Evolutionary conservation across 2,888 invertebrate genomes (phyloP).

Genomic region (Ernsta delagoae): DNA sequence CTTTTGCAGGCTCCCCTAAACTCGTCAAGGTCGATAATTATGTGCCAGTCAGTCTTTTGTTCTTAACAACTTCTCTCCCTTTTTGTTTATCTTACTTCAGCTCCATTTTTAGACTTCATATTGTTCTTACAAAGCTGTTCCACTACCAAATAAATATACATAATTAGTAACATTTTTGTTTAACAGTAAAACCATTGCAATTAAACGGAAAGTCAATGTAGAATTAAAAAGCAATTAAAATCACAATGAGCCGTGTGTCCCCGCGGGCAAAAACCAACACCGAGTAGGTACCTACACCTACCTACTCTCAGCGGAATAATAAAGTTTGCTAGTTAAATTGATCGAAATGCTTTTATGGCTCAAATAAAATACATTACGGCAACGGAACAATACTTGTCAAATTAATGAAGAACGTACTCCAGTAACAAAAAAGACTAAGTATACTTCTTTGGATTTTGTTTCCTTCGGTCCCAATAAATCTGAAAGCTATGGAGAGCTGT

Average conservation of each 20-base stretch:
- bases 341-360: conserved; percentile 1
- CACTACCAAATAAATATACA: conserved; percentile 27
- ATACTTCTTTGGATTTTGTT: neutral
- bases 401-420: neutral
- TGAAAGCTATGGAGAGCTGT: conserved; percentile 7
- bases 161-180: conserved; percentile 13
- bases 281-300: neutral
- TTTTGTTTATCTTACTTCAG: conserved; percentile 49
- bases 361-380: neutral
- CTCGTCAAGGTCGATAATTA: conserved; percentile 79
- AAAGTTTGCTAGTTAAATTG: conserved; percentile 31
- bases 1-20: conserved; percentile 66
- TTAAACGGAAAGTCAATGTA: conserved; percentile 26
- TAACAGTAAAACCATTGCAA: neutral
- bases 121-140: conserved; percentile 28
- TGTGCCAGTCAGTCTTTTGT: conserved; percentile 64
- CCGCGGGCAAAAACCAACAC: conserved; percentile 26
- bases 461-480: conserved; percentile 14
- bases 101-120: conserved; percentile 33
- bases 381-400: neutral
- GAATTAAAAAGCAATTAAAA: conserved; percentile 38
- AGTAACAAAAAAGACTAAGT: neutral
- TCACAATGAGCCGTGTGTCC: conserved; percentile 31
- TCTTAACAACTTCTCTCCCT: conserved; percentile 49
- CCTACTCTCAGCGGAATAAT: conserved; percentile 7